These are phyloP conservation scores for Drosophila asahinai DNA, from an alignment of 1,140 invertebrate species.

Conservation along the genomic window DNA sequence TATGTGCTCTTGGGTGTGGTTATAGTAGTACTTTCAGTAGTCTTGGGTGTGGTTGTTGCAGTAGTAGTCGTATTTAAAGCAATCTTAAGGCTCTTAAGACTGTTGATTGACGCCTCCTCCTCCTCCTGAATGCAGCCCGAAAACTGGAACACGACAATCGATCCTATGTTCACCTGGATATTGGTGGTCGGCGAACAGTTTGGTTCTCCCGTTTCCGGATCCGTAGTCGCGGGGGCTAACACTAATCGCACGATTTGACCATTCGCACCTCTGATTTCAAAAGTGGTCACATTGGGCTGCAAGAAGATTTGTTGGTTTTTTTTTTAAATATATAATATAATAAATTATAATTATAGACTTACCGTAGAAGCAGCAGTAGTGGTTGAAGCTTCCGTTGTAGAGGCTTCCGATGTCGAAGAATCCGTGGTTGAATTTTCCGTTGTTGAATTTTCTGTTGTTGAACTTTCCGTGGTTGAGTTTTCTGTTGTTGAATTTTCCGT, in stretches of 20 bases:
- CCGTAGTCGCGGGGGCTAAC: not conserved
- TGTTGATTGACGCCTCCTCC: not conserved
- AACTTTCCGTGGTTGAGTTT: not conserved
- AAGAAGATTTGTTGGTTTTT: not conserved
- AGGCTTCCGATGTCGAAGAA: not conserved
- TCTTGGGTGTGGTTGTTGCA: not conserved
- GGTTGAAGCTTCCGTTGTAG: not conserved
- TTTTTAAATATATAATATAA: not conserved
- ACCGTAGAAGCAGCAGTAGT: not conserved
- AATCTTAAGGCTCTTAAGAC: not conserved
- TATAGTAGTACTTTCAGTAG: not conserved
- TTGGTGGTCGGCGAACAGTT: conserved; percentile 6
- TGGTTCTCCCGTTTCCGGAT: conserved; percentile 8
- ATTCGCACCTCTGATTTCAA: conserved; percentile 5
- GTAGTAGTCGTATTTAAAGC: not conserved
- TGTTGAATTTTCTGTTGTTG: not conserved
- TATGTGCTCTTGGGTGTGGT: not conserved
- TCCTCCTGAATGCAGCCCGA: conserved; percentile 16
- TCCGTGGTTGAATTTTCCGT: conserved; percentile 5
- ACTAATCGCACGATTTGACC: not conserved
- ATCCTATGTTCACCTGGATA: conserved; percentile 17
- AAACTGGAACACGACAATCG: conserved; percentile 9
- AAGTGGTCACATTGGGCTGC: not conserved
- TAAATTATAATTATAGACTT: not conserved
- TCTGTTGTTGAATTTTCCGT: not conserved